A percentile compares a stretch with the other conserved stretches of the same genome.
Evolutionary conservation across 2,797 vertebrate species (phyloP).

Genomic region (Chelmon rostratus): DNA sequence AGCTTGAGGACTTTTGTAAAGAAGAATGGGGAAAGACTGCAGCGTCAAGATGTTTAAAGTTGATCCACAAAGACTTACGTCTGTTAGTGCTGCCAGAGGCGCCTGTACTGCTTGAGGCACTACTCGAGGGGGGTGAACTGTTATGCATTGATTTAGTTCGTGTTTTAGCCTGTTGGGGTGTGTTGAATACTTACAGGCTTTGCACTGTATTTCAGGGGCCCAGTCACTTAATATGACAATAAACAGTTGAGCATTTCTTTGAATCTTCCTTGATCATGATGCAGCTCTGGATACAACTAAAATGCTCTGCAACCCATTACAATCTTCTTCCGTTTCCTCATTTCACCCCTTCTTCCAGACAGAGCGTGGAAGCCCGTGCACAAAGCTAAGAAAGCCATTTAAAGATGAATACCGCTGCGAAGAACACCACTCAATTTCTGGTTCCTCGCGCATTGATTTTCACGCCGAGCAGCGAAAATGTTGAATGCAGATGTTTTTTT

Average conservation of each 20-base stretch:
- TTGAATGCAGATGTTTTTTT: slow-evolving; percentile 13
- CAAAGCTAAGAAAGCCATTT: neutral
- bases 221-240: neutral
- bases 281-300: neutral
- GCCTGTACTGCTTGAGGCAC: neutral
- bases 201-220: neutral
- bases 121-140: neutral
- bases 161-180: neutral
- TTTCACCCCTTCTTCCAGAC: slow-evolving; percentile 1
- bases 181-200: neutral
- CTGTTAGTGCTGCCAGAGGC: neutral
- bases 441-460: neutral
- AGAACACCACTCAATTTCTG: neutral
- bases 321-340: slow-evolving; percentile 27
- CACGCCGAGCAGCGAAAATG: neutral
- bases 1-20: neutral
- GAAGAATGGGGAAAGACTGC: neutral
- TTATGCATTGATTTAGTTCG: neutral
- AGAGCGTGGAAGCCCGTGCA: neutral
- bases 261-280: neutral
- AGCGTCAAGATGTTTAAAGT: neutral
- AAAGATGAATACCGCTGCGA: neutral
- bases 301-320: neutral
- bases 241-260: neutral
- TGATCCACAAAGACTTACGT: neutral